phyloP scores from a whole-genome alignment of 2,113 vertebrate genomes.

The Taxidea taxus region DNA sequence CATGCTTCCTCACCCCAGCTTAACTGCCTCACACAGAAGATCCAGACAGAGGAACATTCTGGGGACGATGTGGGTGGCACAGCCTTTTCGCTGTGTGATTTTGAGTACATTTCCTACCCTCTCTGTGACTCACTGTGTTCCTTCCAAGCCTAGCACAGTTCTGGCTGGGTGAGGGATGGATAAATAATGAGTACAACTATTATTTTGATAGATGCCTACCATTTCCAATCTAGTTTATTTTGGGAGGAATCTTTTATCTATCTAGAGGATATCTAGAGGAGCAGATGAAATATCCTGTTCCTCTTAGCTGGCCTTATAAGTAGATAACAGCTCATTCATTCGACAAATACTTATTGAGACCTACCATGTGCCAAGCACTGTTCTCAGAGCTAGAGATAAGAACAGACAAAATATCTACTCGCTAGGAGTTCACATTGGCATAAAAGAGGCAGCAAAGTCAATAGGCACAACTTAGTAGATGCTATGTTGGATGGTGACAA shows the following conservation, averaged over 20 bases:
- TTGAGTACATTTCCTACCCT: background rate
- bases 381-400: background rate
- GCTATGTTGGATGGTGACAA: background rate
- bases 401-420: background rate
- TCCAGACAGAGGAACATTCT: background rate
- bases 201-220: background rate
- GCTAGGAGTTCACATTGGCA: background rate
- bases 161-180: background rate
- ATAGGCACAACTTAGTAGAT: background rate
- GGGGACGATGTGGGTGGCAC: rapidly evolving
- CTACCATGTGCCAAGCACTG: background rate
- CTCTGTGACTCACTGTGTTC: background rate
- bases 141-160: background rate
- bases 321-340: background rate
- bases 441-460: background rate
- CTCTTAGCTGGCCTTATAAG: background rate
- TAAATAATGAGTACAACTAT: background rate
- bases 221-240: background rate
- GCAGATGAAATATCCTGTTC: background rate
- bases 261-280: background rate
- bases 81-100: background rate
- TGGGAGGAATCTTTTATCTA: background rate
- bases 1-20: background rate
- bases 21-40: background rate
- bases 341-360: background rate